These are phyloP conservation scores for Calameuta filiformis DNA, from an alignment of 2,888 invertebrate species.

Conservation along the genomic window DNA sequence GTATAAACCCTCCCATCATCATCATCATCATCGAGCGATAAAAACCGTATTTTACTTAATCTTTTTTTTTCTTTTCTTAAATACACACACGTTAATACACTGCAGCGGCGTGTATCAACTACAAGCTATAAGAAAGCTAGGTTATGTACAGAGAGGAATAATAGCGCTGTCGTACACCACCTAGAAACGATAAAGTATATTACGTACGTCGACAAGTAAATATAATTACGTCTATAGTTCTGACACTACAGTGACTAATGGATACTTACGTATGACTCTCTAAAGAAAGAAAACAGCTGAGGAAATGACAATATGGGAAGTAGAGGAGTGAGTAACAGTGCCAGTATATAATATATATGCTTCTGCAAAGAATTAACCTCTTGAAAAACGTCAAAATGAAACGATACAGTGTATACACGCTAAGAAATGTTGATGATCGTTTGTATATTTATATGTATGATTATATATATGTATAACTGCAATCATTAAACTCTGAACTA, in stretches of 20 bases:
- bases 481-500: neutral
- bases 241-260: neutral
- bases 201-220: constrained; percentile 43
- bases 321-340: constrained; percentile 16
- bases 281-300: constrained; percentile 17
- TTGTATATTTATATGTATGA: constrained; percentile 11
- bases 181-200: constrained; percentile 62
- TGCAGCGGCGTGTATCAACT: constrained; percentile 14
- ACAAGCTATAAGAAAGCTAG: constrained; percentile 35
- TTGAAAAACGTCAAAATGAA: neutral
- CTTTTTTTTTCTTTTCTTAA: neutral
- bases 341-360: neutral
- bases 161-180: constrained; percentile 55
- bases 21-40: constrained; percentile 28
- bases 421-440: constrained; percentile 21
- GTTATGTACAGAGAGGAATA: constrained; percentile 44
- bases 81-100: neutral
- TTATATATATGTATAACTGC: constrained; percentile 17
- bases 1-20: constrained; percentile 62
- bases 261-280: constrained; percentile 20
- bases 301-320: constrained; percentile 10
- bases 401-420: constrained; percentile 23
- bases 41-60: neutral
- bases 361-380: neutral
- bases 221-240: neutral